Conservation (phyloP, 2,797 vertebrate species). For the Agapornis canus region DNA sequence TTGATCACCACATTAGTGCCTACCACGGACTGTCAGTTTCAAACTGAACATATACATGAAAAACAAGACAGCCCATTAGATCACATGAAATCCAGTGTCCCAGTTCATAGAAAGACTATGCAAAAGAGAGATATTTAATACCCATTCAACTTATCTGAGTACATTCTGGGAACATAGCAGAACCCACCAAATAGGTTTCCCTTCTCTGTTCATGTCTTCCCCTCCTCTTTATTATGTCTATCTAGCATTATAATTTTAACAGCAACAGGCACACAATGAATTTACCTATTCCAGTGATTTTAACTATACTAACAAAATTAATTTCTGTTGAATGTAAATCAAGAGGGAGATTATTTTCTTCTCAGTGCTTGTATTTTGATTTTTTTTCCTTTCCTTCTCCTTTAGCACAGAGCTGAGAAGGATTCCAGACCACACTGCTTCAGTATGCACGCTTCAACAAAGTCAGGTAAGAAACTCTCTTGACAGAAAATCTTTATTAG, state of each 20-base stretch:
- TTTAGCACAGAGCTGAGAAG: background rate
- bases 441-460: background rate
- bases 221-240: background rate
- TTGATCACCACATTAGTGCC: background rate
- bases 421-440: accelerated
- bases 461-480: background rate
- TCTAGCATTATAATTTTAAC: background rate
- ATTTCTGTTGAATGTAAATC: background rate
- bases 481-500: conserved; percentile 38
- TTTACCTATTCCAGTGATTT: background rate
- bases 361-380: background rate
- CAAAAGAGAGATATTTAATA: background rate
- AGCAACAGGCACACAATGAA: background rate
- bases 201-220: background rate
- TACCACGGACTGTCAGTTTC: background rate
- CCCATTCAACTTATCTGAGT: background rate
- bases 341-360: background rate
- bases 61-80: background rate
- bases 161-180: background rate
- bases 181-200: background rate
- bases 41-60: background rate
- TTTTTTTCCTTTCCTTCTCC: background rate
- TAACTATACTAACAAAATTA: background rate
- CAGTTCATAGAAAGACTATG: background rate
- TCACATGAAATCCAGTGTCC: background rate